Conservation (phyloP, 2,888 invertebrate species). For the Slavum lentiscoides region DNA sequence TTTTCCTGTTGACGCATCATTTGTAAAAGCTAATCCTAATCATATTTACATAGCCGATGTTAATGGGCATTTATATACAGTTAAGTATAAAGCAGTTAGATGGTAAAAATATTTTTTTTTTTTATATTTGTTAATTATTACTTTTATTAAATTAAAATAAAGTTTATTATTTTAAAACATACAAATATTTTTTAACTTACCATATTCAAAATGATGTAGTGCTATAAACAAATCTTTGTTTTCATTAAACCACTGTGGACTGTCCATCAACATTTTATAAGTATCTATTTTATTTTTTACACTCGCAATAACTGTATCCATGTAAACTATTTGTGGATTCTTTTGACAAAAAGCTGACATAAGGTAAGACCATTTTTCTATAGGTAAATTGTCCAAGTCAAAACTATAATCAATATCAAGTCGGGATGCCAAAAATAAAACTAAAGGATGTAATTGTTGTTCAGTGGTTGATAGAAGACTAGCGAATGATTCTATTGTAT, state of each 20-base stretch:
- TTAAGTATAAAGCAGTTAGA: constrained; percentile 54
- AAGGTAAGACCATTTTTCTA: constrained; percentile 36
- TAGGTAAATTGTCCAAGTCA: constrained; percentile 19
- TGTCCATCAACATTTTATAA: constrained; percentile 16
- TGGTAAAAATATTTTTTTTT: constrained; percentile 8
- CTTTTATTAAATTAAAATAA: constrained; percentile 1
- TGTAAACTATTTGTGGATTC: neutral
- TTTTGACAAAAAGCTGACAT: constrained; percentile 43
- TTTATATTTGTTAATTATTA: neutral
- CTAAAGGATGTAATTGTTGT: constrained; percentile 35
- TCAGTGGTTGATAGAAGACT: neutral
- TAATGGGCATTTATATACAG: constrained; percentile 54
- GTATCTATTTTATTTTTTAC: constrained; percentile 34
- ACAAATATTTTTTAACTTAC: constrained; percentile 14
- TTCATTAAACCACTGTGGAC: constrained; percentile 42
- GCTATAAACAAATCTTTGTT: constrained; percentile 32
- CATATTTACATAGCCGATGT: constrained; percentile 54
- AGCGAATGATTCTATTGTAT: constrained; percentile 8
- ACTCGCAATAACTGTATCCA: constrained; percentile 1
- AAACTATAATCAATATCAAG: constrained; percentile 17
- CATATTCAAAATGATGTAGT: constrained; percentile 32
- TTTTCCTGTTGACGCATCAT: constrained; percentile 58
- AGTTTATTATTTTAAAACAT: neutral
- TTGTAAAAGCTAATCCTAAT: constrained; percentile 54
- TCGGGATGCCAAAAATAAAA: constrained; percentile 33